A percentile compares a stretch with the other conserved stretches of the same genome.
Conservation (phyloP, 2,888 invertebrate genomes). For the Griposia aprilina region DNA sequence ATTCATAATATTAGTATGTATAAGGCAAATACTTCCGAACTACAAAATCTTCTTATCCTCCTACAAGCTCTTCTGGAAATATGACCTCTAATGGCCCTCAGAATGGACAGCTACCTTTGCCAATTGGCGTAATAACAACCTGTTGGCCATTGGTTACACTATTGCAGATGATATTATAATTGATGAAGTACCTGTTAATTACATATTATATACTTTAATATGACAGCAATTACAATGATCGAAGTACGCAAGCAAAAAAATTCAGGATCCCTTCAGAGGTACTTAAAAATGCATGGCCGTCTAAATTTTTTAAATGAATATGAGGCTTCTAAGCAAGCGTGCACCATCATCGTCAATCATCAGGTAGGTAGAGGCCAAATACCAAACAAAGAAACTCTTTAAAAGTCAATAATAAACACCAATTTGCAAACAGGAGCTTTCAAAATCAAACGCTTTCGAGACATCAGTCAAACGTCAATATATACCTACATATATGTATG, state of each 20-base stretch:
- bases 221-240: not conserved
- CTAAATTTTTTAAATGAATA: too few relatives aligned
- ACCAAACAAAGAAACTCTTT: not conserved
- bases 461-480: slow-evolving; percentile 27
- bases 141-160: not conserved
- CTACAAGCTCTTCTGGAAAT: not conserved
- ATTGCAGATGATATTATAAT: not conserved
- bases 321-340: not conserved
- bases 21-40: not conserved
- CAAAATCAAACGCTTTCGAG: slow-evolving; percentile 1
- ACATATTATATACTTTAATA: not conserved
- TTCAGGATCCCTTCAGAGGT: not conserved
- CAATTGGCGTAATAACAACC: not conserved
- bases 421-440: slow-evolving; percentile 1
- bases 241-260: too few relatives aligned
- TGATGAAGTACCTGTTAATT: not conserved
- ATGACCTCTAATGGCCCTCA: not conserved
- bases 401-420: slow-evolving; percentile 3
- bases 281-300: not conserved
- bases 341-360: not conserved
- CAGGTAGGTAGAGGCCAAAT: too few relatives aligned
- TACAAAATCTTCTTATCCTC: not conserved
- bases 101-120: not conserved
- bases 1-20: too few relatives aligned
- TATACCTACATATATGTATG: slow-evolving; percentile 1